phyloP scores from a whole-genome alignment of 1,140 invertebrate genomes.

The Saccostrea glomerata region DNA sequence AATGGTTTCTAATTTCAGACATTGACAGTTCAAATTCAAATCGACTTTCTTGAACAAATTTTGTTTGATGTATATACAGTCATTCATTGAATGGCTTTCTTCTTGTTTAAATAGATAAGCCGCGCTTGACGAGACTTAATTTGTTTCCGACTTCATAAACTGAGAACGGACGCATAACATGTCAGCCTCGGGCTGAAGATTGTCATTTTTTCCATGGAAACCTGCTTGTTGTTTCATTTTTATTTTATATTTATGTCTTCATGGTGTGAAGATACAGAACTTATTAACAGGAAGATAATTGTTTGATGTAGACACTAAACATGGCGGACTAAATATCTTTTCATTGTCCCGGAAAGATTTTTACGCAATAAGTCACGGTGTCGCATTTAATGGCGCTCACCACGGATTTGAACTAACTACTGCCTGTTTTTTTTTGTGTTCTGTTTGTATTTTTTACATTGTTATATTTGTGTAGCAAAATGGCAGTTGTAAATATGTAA shows the following conservation, averaged over 20 bases:
- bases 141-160: not conserved
- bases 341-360: not conserved
- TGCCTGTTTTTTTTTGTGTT: not conserved
- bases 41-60: not conserved
- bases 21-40: not conserved
- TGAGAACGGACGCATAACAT: not conserved
- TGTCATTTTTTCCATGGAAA: not conserved
- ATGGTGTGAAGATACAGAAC: constrained; percentile 9
- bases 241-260: not conserved
- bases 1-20: not conserved
- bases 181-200: not conserved
- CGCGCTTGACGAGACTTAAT: not conserved
- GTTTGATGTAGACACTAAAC: not conserved
- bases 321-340: not conserved
- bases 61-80: not conserved
- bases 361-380: not conserved
- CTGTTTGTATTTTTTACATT: constrained; percentile 29
- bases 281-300: constrained; percentile 19
- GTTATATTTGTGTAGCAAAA: constrained; percentile 3
- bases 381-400: constrained; percentile 7
- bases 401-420: not conserved
- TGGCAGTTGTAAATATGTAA: constrained; percentile 34
- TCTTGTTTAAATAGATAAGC: not conserved
- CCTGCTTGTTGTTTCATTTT: not conserved
- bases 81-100: not conserved